phyloP scores from a whole-genome alignment of 53 echinoderm and acorn worm species.

The Holothuria leucospilota region DNA sequence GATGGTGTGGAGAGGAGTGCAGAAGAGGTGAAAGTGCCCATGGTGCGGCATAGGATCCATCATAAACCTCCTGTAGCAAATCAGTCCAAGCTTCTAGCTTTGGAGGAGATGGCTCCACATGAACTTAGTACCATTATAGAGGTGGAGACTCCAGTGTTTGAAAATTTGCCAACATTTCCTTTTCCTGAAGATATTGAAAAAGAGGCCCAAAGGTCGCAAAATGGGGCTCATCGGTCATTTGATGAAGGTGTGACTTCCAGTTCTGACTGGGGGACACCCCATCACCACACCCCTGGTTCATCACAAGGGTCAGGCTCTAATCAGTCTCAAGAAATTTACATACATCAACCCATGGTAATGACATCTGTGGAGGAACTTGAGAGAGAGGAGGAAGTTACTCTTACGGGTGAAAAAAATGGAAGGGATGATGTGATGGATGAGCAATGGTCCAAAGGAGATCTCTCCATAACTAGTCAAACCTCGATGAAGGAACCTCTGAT shows the following conservation, averaged over 20 bases:
- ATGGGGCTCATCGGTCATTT: too few species aligned
- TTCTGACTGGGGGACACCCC: constrained; percentile 29
- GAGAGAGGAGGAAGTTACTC: too few species aligned
- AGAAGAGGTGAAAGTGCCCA: not conserved
- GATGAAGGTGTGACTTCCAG: not conserved
- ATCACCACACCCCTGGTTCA: constrained; percentile 2
- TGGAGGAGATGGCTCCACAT: constrained; percentile 72
- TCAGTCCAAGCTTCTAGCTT: constrained; percentile 47
- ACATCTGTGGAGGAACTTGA: constrained; percentile 3
- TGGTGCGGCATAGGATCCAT: constrained; percentile 14
- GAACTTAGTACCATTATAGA: constrained; percentile 94
- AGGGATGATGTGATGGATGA: too few species aligned
- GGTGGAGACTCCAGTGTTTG: constrained; percentile 70
- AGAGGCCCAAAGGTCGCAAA: too few species aligned
- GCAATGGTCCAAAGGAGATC: too few species aligned
- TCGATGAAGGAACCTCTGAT: too few species aligned
- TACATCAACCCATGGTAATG: constrained; percentile 15
- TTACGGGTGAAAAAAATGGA: too few species aligned
- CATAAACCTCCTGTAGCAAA: constrained; percentile 72
- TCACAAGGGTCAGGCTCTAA: not conserved
- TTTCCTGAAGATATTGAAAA: not conserved
- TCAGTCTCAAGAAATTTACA: constrained; percentile 13
- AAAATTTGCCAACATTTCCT: constrained; percentile 6
- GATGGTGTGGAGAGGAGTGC: not conserved
- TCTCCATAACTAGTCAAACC: too few species aligned